phyloP scores from a whole-genome alignment of 1,140 invertebrate species.

The Listronotus oregonensis region DNA sequence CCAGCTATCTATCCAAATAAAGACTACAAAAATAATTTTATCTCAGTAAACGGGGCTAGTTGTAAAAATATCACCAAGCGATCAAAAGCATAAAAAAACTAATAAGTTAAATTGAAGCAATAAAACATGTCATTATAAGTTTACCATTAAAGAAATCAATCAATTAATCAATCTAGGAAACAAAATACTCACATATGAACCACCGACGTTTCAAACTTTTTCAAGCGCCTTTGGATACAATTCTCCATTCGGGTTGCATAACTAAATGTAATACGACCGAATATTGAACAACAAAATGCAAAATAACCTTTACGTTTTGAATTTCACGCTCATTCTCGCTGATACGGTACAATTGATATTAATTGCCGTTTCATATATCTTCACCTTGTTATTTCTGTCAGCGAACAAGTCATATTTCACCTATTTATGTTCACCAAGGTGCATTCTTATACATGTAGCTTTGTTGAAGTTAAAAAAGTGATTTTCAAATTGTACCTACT shows the following conservation, averaged over 20 bases:
- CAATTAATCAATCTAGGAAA: not conserved
- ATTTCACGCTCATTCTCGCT: conserved; percentile 21
- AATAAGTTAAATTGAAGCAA: too few species aligned
- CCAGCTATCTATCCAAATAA: too few species aligned
- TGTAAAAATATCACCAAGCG: not conserved
- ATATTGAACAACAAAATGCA: conserved; percentile 19
- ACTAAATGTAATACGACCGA: conserved; percentile 13
- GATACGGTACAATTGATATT: conserved; percentile 41
- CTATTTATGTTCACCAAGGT: conserved; percentile 8
- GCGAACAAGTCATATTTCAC: conserved; percentile 11
- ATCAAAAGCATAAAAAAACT: too few species aligned
- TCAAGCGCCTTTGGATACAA: not conserved
- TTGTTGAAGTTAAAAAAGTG: too few species aligned
- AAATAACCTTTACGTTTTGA: conserved; percentile 27
- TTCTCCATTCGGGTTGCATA: conserved; percentile 18
- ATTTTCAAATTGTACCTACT: too few species aligned
- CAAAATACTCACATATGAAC: not conserved
- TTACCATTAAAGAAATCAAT: conserved; percentile 3
- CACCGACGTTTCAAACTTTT: not conserved
- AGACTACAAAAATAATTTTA: not conserved
- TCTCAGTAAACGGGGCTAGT: not conserved
- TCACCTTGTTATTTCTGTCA: conserved; percentile 38
- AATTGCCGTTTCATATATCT: conserved; percentile 44
- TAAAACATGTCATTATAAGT: not conserved
- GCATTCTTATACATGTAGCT: not conserved